Evolutionary conservation across 2,888 invertebrate genomes (phyloP), one percentile per base, ranked within the genome.

Genomic region (Electrophaes corylata): DNA sequence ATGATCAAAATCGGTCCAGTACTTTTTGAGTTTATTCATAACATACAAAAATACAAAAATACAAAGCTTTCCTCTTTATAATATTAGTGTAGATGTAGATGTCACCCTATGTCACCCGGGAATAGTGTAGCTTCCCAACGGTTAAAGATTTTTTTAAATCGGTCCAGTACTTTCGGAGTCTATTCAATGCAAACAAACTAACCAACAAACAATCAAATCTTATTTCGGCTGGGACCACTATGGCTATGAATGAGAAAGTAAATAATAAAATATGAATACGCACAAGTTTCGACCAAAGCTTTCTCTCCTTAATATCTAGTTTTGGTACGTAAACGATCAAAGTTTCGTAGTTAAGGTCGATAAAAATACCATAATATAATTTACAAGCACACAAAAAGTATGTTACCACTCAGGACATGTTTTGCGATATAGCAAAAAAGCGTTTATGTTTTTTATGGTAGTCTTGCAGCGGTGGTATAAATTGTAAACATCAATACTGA

Each of bases 301-400:
- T 77, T 29, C 26, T 29, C 10, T 73, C 73, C 69, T 71, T 76
- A 76, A 74, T 76, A 76, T 75, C 70, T 76, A 78, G 81, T 79
- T 78, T 79, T 80, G 75, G 71, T 69, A 69, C 69, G 67, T 67
- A 78, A 83, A 81, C 71, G 75, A 72, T 70, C 64, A 57, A 83
- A 83, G 67, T 83, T 83, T 68, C 68, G 64, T 64, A 70, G 70
- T 80, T 77, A 79, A 66, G 71, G 73, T 72, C 73, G 71, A 76
- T 80, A 77, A 81, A 82, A 76, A 74, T 72, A 66, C 71, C 72
- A 72, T 76, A 66, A 57, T 63, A 56, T 61, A 60, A 47, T 47
- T 60, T 56, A 60, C 26, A 40, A 51, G 45, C 58, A 49, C 19
- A 12, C 2, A 33, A 19, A 52, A 12, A 23, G 18, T 41, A 46